Evolutionary conservation across 2,113 vertebrate species (phyloP).

Genomic region (Neolamprologus tretocephalus): DNA sequence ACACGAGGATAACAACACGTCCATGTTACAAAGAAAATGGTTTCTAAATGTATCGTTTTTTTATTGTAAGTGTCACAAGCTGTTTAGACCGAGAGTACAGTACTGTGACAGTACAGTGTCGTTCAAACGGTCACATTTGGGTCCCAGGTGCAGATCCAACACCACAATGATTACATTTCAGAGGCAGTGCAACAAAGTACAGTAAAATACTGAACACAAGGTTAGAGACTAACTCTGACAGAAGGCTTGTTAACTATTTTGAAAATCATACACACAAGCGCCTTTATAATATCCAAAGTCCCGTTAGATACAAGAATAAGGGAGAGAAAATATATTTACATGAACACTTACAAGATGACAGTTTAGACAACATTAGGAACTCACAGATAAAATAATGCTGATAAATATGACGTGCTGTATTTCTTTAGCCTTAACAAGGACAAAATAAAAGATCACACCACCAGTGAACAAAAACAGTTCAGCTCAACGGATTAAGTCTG

Average conservation of each 20-base stretch:
- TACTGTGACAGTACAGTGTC: neutral
- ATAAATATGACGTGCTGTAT: conserved; percentile 6
- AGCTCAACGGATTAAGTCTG: neutral
- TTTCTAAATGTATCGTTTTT: neutral
- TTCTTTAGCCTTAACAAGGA: neutral
- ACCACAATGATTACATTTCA: neutral
- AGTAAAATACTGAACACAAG: neutral
- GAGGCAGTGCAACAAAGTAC: neutral
- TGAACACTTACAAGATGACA: neutral
- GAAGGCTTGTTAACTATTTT: neutral
- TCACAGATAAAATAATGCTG: neutral
- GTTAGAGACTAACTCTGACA: neutral
- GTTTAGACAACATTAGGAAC: neutral
- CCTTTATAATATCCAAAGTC: neutral
- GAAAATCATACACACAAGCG: neutral
- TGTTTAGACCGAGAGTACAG: neutral
- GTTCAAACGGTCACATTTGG: neutral
- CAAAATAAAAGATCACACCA: neutral
- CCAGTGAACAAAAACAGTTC: neutral
- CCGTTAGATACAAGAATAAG: neutral
- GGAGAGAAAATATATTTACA: neutral
- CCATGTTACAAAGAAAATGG: accelerated
- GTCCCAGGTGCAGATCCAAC: neutral
- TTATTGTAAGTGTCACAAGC: conserved; percentile 5
- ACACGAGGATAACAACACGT: neutral